Base-by-base conservation (phyloP, 2,888 invertebrate genomes). In the Acronicta leporina region DNA sequence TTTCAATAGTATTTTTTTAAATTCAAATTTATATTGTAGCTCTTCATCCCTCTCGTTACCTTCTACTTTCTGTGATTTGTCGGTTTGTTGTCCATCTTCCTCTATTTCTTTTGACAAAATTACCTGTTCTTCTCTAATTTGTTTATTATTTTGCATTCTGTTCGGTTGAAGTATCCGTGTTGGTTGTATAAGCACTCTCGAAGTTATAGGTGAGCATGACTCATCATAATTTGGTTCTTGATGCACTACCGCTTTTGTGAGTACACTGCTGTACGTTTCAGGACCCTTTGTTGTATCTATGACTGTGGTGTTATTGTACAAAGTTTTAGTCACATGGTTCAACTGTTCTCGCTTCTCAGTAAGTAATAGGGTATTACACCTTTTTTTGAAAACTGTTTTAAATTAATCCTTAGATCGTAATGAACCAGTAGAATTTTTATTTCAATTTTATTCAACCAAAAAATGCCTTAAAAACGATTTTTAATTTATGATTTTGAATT, bases 1-100 rank as follows among this genome's bases (percentile, higher is more conserved):
- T 16, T 51, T 51, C 14, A 43, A n/a, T 5, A 33, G 5, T 9
- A 51, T 1, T n/a, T 43, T 43, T 9, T 5, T 33, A 16, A 51
- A 51, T 10, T 51, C 51, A 43, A 51, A 51, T 9, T 14, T 51
- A 43, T 51, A 33, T 11, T 5, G 13, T 20, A 51, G 43, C 9
- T 51, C 13, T 33, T 51, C 51, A n/a, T 51, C 9, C 16, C 11
- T 13, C 15, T 43, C n/a, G 5, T n/a, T n/a, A 38, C 6, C 1
- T n/a, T 38, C 38, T 8, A 1, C 0, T n/a, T n/a, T 6, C n/a
- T 38, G n/a, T 35, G 35, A 1, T 38, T 38, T 7, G 1, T n/a
- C n/a, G 7, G 5, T n/a, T 38, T 38, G 1, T 5, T 13, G 20
- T 7, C 40, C n/a, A 13, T 41, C 14, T 41, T 13, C 7, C 8